Conservation (phyloP, 2,113 vertebrate genomes). For the Melanocharis versteri region DNA sequence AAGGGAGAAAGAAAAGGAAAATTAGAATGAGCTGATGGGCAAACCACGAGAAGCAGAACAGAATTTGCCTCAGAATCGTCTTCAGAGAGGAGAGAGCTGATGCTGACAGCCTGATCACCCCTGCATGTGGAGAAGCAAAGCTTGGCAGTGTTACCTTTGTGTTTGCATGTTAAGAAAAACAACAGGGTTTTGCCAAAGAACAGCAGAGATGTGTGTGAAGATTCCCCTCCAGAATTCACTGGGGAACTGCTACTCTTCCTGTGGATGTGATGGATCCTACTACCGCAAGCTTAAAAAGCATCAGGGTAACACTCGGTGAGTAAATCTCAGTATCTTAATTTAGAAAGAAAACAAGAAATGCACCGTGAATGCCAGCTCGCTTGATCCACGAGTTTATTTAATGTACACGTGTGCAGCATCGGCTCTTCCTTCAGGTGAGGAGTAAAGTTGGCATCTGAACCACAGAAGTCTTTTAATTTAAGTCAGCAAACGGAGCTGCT, state of each 20-base stretch:
- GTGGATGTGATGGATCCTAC: not conserved
- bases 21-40: not conserved
- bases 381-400: not conserved
- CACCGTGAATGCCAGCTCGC: not conserved
- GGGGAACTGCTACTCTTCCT: not conserved
- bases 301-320: not conserved
- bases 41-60: not conserved
- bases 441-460: not conserved
- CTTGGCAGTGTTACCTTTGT: not conserved
- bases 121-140: not conserved
- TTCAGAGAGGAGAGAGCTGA: not conserved
- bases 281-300: not conserved
- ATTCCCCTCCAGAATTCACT: not conserved
- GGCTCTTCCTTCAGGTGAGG: not conserved
- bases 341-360: not conserved
- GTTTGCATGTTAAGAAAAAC: not conserved
- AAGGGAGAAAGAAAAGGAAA: not conserved
- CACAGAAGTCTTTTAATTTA: not conserved
- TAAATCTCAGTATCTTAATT: not conserved
- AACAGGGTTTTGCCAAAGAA: not conserved
- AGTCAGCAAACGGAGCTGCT: not conserved
- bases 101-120: not conserved
- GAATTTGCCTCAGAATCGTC: not conserved
- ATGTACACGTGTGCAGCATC: rapidly evolving
- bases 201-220: not conserved